Conservation (phyloP, 2,113 vertebrate species). For the Nibea albiflora region DNA sequence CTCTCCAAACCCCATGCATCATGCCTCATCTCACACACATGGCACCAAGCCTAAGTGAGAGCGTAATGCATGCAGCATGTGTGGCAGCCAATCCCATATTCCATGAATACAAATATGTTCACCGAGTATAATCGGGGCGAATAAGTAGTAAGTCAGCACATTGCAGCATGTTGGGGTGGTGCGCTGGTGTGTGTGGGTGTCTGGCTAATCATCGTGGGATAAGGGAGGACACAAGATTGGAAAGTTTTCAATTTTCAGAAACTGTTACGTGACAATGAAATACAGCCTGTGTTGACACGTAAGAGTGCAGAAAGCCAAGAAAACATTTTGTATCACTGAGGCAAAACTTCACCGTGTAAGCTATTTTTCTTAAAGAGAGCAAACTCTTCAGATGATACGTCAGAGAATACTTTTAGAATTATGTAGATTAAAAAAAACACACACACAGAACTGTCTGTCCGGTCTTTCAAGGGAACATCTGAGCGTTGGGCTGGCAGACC, state of each 20-base stretch:
- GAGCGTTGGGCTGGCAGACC: slow-evolving; percentile 42
- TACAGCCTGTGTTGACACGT: slow-evolving; percentile 3
- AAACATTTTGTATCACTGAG: not conserved
- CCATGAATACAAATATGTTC: slow-evolving; percentile 71
- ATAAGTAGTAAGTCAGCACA: slow-evolving; percentile 56
- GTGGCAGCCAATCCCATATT: slow-evolving; percentile 58
- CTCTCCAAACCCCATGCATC: not conserved
- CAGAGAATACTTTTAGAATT: slow-evolving; percentile 13
- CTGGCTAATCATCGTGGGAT: slow-evolving; percentile 32
- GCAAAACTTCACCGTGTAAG: not conserved
- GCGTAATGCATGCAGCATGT: slow-evolving; percentile 54
- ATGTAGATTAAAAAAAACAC: not conserved
- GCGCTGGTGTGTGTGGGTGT: not conserved
- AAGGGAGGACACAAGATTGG: slow-evolving; percentile 24
- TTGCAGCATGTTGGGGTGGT: slow-evolving; percentile 17
- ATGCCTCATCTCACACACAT: slow-evolving; percentile 20
- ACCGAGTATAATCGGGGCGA: slow-evolving; percentile 17
- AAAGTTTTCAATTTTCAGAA: slow-evolving; percentile 28
- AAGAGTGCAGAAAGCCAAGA: not conserved
- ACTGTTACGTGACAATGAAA: slow-evolving; percentile 10
- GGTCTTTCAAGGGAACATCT: slow-evolving; percentile 60
- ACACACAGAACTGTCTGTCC: slow-evolving; percentile 26
- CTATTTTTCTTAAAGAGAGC: not conserved
- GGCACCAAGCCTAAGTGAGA: slow-evolving; percentile 24
- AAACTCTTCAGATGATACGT: slow-evolving; percentile 16